Percentiles rank a stretch among this genome's conserved stretches.
Evolutionary conservation across 2,797 vertebrate species (phyloP).

Genomic region (Manis javanica): DNA sequence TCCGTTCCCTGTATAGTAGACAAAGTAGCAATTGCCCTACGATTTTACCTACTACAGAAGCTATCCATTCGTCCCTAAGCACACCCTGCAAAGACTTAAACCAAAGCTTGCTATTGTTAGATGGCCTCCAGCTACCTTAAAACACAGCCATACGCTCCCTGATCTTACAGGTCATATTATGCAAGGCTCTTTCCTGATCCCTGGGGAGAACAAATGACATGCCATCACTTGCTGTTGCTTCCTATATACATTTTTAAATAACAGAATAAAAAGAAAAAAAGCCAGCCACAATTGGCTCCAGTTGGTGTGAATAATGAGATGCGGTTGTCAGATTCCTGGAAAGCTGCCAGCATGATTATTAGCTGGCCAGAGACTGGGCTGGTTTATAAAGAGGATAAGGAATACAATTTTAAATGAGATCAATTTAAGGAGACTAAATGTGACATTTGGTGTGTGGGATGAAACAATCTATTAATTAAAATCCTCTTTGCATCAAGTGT

Average conservation of each 20-base stretch:
- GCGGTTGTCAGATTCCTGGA: conserved; percentile 76
- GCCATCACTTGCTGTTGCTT: conserved; percentile 62
- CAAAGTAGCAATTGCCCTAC: neutral
- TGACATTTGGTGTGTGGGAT: conserved; percentile 3
- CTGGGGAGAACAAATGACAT: conserved; percentile 52
- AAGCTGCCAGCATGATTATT: conserved; percentile 62
- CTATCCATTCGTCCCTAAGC: neutral
- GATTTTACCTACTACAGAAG: conserved; percentile 22
- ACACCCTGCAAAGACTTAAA: conserved; percentile 43
- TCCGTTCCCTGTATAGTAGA: neutral
- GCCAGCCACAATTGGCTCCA: conserved; percentile 76
- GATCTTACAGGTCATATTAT: neutral
- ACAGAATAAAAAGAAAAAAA: conserved; percentile 39
- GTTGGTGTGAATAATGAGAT: conserved; percentile 80
- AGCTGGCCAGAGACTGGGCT: conserved; percentile 43
- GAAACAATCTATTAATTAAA: conserved; percentile 48
- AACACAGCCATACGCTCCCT: conserved; percentile 61
- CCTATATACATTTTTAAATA: conserved; percentile 70
- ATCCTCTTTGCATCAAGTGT: neutral
- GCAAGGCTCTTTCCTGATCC: conserved; percentile 35
- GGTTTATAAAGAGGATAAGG: conserved; percentile 28
- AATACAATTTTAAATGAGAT: conserved; percentile 61
- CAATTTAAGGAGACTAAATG: conserved; percentile 59
- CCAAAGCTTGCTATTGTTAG: conserved; percentile 8
- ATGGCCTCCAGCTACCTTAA: conserved; percentile 60